Evolutionary conservation across 2,888 invertebrate genomes (phyloP).

Genomic region (Cecidostiba fungosa): DNA sequence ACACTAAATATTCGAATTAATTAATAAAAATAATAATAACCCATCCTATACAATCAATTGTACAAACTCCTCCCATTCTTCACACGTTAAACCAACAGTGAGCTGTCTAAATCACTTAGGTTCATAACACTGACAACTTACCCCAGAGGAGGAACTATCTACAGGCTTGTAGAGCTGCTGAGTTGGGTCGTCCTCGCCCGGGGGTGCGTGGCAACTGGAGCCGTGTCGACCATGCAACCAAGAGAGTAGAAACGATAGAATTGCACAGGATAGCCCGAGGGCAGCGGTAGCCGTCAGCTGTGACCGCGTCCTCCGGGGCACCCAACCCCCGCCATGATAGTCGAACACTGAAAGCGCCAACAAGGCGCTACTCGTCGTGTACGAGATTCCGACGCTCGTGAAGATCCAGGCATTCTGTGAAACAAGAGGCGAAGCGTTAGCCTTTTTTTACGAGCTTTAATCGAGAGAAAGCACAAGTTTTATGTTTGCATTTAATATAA

Average conservation of each 20-base stretch:
- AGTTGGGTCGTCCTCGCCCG: conserved; percentile 72
- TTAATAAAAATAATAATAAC: no score
- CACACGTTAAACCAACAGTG: not conserved
- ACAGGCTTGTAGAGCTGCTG: conserved; percentile 78
- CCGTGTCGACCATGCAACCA: conserved; percentile 75
- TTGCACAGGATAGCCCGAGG: conserved; percentile 76
- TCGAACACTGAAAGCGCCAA: conserved; percentile 86
- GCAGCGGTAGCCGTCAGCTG: conserved; percentile 81
- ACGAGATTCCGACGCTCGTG: conserved; percentile 87
- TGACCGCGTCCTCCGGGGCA: conserved; percentile 87
- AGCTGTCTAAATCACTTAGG: not conserved
- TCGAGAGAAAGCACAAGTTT: no score
- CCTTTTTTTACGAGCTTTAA: no score
- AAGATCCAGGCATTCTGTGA: conserved; percentile 87
- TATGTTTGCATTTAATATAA: no score
- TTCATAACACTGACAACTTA: conserved; percentile 2
- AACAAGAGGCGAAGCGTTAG: not conserved
- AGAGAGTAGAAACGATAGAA: conserved; percentile 76
- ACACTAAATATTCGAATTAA: no score
- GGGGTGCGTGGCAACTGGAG: conserved; percentile 71
- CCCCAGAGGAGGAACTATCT: conserved; percentile 76
- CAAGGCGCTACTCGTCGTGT: conserved; percentile 85
- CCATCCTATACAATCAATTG: no score
- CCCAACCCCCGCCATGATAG: conserved; percentile 85
- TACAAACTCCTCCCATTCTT: no score